phyloP scores from a whole-genome alignment of 2,797 vertebrate species.

The Lepilemur septentrionalis region DNA sequence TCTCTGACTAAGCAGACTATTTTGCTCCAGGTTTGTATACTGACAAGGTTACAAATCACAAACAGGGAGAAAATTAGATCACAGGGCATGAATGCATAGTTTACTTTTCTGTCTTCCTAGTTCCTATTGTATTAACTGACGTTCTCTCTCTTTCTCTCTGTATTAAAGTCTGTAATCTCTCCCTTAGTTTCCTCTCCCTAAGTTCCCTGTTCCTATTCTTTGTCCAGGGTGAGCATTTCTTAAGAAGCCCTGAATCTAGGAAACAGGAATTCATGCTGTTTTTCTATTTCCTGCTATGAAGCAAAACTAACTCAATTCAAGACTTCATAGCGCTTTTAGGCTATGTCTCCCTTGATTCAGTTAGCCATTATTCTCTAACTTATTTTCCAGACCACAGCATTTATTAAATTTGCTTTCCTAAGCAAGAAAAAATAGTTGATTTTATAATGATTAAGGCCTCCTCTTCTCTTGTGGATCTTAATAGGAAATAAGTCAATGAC shows the following conservation, averaged over 20 bases:
- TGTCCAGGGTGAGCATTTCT: background rate
- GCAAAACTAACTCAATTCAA: conserved; percentile 34
- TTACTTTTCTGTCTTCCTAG: background rate
- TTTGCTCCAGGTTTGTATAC: background rate
- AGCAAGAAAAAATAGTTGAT: background rate
- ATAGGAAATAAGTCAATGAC: background rate
- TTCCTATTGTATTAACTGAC: background rate
- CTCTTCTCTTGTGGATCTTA: background rate
- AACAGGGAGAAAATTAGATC: background rate
- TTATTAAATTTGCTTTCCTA: conserved; percentile 43
- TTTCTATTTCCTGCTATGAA: conserved; percentile 39
- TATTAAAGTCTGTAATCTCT: background rate
- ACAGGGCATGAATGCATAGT: background rate
- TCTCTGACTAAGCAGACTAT: background rate
- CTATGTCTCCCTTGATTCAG: conserved; percentile 33
- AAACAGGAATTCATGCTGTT: conserved; percentile 26
- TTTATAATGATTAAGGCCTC: background rate
- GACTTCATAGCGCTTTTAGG: background rate
- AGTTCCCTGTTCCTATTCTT: background rate
- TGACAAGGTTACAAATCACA: background rate
- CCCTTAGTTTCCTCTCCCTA: background rate
- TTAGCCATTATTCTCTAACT: conserved; percentile 32
- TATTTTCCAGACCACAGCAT: conserved; percentile 33
- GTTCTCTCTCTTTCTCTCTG: background rate
- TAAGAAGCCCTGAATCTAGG: background rate